These are phyloP conservation scores for Oithona nana DNA, from an alignment of 2,888 invertebrate genomes.

Conservation along the genomic window DNA sequence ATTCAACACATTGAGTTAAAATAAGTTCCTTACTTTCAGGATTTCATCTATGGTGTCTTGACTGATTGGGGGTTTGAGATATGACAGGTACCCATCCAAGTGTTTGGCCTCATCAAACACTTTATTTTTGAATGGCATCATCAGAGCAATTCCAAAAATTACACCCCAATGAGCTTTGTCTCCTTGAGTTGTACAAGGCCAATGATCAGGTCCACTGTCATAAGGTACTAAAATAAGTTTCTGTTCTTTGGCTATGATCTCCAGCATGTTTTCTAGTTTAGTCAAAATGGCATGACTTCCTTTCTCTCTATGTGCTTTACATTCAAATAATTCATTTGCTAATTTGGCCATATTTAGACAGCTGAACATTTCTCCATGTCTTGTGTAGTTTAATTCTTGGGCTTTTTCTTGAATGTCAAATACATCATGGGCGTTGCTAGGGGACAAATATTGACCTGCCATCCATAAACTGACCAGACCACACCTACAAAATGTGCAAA, in stretches of 20 bases:
- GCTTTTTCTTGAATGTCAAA: neutral
- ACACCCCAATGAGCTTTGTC: constrained; percentile 17
- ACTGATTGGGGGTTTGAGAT: neutral
- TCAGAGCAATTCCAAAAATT: constrained; percentile 9
- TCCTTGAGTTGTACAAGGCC: constrained; percentile 7
- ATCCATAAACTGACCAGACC: constrained; percentile 6
- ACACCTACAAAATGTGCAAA: constrained; percentile 12
- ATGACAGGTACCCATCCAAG: neutral
- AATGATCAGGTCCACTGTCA: constrained; percentile 14
- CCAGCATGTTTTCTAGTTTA: neutral
- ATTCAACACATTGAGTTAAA: neutral
- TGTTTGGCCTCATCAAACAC: neutral
- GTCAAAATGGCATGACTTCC: neutral
- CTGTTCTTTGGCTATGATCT: neutral
- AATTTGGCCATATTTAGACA: constrained; percentile 6
- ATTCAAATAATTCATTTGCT: neutral
- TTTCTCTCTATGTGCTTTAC: neutral
- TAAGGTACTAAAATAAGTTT: constrained; percentile 12
- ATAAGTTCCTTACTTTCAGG: neutral
- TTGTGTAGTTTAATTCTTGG: neutral
- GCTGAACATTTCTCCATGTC: constrained; percentile 18
- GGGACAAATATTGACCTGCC: neutral
- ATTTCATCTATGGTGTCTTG: neutral
- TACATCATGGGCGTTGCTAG: neutral
- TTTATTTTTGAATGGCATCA: neutral